Evolutionary conservation across 2,888 invertebrate species (phyloP), one percentile per base, ranked within the genome.

Genomic region (Cheilosia vernalis): DNA sequence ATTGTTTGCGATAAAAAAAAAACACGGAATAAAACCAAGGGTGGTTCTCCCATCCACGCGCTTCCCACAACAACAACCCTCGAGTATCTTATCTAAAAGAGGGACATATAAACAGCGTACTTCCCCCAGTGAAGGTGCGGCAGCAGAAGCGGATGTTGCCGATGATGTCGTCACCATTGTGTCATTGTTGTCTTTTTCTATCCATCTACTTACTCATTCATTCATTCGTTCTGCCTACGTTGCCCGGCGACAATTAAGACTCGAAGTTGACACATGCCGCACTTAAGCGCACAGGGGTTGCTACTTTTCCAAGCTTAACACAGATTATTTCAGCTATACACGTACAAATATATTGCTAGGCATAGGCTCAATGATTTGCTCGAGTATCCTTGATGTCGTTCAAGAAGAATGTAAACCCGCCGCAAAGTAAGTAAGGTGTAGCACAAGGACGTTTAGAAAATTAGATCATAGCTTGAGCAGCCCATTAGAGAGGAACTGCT

Each of bases 1-100:
- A 51, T 51, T 60, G 49, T 70, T 70, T 60, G 49, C 49, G 27
- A 33, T 58, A 24, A 19, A 60, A 60, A 70, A 53, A 40, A 63
- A 53, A 49, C n/a, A 24, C 40, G 17, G 13, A 66, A 53, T 55
- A 17, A 55, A 55, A 42, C 17, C 17, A 24, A 24, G 55, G 67
- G 56, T 55, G 67, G 44, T 67, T 67, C 42, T 27, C 1, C 55
- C 42, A 55, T 67, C 55, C 53, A 19, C 42, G 13, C 30, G 40
- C 13, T 19, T 42, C 17, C 30, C 42, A 66, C 49, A 66, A 33
- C 17, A 30, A 40, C 64, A 66, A 44, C 67, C 55, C 67, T 44
- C 42, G 40, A 19, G 37, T 40, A 53, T 27, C 24, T 53, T 47
- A 37, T 24, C 42, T 21, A 66, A 40, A 24, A 66, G 24, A n/a